Evolutionary conservation across 2,797 vertebrate genomes (phyloP).

Genomic region (Characodon lateralis): DNA sequence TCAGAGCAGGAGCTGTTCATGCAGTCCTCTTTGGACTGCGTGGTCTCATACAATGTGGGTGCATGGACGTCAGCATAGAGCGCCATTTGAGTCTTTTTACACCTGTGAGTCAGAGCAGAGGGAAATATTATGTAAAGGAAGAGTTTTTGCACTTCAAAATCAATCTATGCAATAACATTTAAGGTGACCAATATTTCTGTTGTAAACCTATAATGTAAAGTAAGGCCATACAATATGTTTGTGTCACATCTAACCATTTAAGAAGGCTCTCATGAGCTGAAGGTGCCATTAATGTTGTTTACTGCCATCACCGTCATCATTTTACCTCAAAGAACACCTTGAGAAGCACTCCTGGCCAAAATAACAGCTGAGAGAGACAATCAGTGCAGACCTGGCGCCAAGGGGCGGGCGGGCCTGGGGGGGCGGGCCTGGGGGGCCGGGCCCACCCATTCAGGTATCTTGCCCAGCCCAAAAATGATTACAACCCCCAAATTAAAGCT

Average conservation of each 20-base stretch:
- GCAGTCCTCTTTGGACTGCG: constrained; percentile 16
- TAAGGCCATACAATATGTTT: neutral
- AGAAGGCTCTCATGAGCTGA: neutral
- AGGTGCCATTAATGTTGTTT: neutral
- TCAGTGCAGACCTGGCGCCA: neutral
- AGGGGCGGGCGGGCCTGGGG: no score
- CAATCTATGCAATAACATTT: neutral
- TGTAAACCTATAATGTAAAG: neutral
- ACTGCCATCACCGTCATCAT: neutral
- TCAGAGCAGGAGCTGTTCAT: constrained; percentile 28
- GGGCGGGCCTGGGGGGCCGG: no score
- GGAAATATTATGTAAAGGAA: neutral
- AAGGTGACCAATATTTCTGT: neutral
- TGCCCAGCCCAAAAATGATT: no score
- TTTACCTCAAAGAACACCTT: neutral
- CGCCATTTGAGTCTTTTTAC: constrained; percentile 73
- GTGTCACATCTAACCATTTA: no score
- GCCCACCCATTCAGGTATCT: no score
- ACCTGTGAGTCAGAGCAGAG: constrained; percentile 73
- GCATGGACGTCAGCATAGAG: constrained; percentile 81
- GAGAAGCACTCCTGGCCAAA: neutral
- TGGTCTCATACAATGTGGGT: constrained; percentile 73
- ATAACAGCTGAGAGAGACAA: neutral
- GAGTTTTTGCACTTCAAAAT: neutral
- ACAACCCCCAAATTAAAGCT: no score